Conservation (phyloP, 2,797 vertebrate genomes). For the Euthynnus affinis region DNA sequence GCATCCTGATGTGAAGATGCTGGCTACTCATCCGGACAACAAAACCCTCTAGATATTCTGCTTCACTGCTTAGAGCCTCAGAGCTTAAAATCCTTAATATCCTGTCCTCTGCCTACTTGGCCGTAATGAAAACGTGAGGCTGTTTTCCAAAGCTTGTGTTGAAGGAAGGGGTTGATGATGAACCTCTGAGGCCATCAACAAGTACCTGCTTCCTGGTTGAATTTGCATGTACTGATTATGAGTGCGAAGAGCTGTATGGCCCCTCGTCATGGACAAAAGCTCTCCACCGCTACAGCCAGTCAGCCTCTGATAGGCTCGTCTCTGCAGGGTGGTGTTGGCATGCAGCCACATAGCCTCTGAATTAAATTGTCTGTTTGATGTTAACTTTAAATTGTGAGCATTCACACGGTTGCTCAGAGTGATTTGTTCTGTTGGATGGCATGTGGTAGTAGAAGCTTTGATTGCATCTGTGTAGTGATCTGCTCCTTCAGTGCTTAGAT, state of each 20-base stretch:
- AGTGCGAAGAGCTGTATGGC: constrained; percentile 20
- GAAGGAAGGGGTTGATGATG: constrained; percentile 31
- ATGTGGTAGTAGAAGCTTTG: neutral
- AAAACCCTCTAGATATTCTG: constrained; percentile 49
- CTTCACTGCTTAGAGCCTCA: constrained; percentile 32
- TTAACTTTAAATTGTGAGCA: constrained; percentile 10
- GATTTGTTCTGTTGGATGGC: neutral
- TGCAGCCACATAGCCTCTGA: constrained; percentile 2
- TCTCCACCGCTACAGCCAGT: constrained; percentile 7
- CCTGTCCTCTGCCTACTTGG: constrained; percentile 35
- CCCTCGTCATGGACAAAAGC: constrained; percentile 27
- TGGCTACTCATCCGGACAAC: constrained; percentile 38
- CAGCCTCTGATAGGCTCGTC: constrained; percentile 13
- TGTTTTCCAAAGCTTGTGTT: constrained; percentile 14
- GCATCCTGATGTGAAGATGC: constrained; percentile 42
- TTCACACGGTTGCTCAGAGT: neutral
- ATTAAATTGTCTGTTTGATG: constrained; percentile 6
- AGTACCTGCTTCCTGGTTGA: constrained; percentile 61
- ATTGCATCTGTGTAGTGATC: neutral
- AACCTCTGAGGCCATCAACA: constrained; percentile 36
- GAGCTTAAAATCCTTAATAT: constrained; percentile 45
- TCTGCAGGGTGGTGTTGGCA: constrained; percentile 22
- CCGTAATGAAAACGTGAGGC: constrained; percentile 44
- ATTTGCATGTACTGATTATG: constrained; percentile 67
- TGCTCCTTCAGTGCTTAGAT: neutral